A percentile compares a stretch with the other conserved stretches of the same genome.
phyloP scores from a whole-genome alignment of 2,888 invertebrate species.

The Ophion obscuratus region DNA sequence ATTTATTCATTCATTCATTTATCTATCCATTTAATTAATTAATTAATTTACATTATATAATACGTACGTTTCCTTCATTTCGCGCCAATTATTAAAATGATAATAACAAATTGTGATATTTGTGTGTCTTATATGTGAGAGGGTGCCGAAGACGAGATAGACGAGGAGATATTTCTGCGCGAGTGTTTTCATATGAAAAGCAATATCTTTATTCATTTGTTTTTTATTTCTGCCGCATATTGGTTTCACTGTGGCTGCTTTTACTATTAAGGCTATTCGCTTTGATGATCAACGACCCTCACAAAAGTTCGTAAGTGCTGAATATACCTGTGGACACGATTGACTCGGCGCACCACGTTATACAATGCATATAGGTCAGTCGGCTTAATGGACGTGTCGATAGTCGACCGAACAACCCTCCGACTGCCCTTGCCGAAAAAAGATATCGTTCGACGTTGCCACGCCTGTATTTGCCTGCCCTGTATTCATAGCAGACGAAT shows the following conservation, averaged over 20 bases:
- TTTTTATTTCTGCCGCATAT: background rate
- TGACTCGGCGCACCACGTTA: background rate
- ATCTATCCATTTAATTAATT: too few species aligned
- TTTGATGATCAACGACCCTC: constrained; percentile 21
- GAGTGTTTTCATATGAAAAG: too few species aligned
- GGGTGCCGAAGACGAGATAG: too few species aligned
- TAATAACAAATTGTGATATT: too few species aligned
- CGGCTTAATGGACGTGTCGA: constrained; percentile 51
- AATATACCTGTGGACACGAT: constrained; percentile 2
- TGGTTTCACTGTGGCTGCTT: background rate
- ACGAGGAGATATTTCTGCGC: too few species aligned
- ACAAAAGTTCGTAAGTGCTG: background rate
- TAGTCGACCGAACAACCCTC: constrained; percentile 67
- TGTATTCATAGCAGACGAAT: constrained; percentile 36
- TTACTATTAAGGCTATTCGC: constrained; percentile 17
- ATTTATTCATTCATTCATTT: too few species aligned
- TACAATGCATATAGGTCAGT: background rate
- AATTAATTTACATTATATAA: too few species aligned
- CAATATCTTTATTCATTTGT: too few species aligned
- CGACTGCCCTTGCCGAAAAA: constrained; percentile 54
- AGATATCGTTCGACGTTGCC: constrained; percentile 67
- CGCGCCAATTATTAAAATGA: too few species aligned
- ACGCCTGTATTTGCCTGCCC: constrained; percentile 70
- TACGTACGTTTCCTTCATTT: too few species aligned
- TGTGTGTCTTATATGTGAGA: too few species aligned